Percentiles rank a stretch among this genome's conserved stretches.
Evolutionary conservation across 2,797 vertebrate species (phyloP).

Genomic region (Gambelia wislizenii): DNA sequence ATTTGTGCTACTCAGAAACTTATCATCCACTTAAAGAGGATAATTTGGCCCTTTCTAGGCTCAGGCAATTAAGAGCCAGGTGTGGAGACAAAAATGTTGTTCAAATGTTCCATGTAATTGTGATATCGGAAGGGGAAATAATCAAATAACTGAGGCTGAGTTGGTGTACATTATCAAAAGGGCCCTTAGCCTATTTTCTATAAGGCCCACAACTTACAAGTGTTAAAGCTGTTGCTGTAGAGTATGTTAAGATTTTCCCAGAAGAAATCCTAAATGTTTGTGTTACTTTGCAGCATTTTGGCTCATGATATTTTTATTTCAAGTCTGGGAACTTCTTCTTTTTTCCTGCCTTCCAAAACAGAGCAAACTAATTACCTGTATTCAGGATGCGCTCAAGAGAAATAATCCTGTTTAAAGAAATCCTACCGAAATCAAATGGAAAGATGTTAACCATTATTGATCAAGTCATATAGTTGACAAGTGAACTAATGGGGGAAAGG

Average conservation of each 20-base stretch:
- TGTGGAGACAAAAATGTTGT: not conserved
- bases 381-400: slow-evolving; percentile 26
- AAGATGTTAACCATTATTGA: slow-evolving; percentile 42
- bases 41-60: not conserved
- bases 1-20: not conserved
- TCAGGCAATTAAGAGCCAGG: not conserved
- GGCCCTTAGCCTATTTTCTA: not conserved
- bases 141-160: not conserved
- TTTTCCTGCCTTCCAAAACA: slow-evolving; percentile 21
- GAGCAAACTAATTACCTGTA: slow-evolving; percentile 20
- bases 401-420: slow-evolving; percentile 53
- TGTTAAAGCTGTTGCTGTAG: not conserved
- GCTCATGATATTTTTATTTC: slow-evolving; percentile 43
- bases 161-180: not conserved
- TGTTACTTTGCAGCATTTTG: slow-evolving; percentile 13
- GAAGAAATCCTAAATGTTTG: slow-evolving; percentile 17
- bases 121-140: not conserved
- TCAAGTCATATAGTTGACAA: slow-evolving; percentile 29
- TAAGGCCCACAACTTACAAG: not conserved
- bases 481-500: slow-evolving; percentile 40
- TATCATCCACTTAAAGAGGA: not conserved
- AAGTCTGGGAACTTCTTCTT: not conserved
- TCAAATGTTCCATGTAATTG: not conserved
- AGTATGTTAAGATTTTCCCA: slow-evolving; percentile 15
- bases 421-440: slow-evolving; percentile 53